Conservation (phyloP, 1,140 invertebrate species). For the Thalassaphorura encarpata region DNA sequence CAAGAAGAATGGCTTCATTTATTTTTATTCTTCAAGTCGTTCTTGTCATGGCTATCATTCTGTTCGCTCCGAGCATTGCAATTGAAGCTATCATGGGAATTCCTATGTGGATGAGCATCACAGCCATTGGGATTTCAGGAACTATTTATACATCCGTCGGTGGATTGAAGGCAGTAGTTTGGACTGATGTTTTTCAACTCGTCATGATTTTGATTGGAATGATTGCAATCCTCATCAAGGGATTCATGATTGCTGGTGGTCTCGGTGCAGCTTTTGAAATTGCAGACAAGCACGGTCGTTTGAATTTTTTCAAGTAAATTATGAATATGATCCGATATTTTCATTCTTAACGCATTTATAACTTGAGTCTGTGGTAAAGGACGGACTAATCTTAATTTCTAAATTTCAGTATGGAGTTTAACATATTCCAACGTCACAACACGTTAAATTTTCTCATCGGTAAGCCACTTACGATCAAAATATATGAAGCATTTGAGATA, state of each 20-base stretch:
- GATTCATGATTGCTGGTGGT: constrained; percentile 23
- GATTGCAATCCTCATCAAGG: constrained; percentile 26
- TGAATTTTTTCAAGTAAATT: constrained; percentile 27
- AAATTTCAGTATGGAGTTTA: constrained; percentile 37
- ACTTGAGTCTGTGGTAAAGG: background rate
- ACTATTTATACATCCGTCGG: constrained; percentile 23
- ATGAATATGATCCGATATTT: background rate
- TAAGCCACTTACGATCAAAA: too few species aligned
- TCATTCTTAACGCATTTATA: background rate
- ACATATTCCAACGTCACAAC: constrained; percentile 43
- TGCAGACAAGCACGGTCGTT: constrained; percentile 21
- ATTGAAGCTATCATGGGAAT: constrained; percentile 10
- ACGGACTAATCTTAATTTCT: background rate
- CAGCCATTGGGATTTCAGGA: constrained; percentile 6
- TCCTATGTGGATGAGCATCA: constrained; percentile 6
- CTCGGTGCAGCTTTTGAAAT: constrained; percentile 18
- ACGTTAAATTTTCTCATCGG: constrained; percentile 42
- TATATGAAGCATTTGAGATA: too few species aligned
- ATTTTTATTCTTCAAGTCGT: constrained; percentile 15
- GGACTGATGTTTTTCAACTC: constrained; percentile 26
- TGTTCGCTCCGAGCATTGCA: constrained; percentile 5
- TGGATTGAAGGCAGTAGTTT: constrained; percentile 6
- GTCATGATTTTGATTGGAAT: constrained; percentile 28
- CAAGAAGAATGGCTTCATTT: constrained; percentile 8
- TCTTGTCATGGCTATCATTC: background rate